Evolutionary conservation across 1,140 invertebrate species (phyloP), one percentile per base, ranked within the genome.

Genomic region (Pentalonia nigronervosa): DNA sequence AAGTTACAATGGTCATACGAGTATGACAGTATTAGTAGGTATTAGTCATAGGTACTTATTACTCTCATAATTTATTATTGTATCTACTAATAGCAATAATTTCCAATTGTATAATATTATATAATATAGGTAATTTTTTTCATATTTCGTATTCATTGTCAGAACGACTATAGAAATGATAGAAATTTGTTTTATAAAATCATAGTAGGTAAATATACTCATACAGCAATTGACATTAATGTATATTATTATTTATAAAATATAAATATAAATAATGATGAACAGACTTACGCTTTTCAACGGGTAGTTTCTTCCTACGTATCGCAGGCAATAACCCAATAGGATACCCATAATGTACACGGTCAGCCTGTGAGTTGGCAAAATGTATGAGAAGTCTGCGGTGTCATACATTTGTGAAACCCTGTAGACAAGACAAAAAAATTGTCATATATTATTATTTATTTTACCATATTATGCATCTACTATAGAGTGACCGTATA

Each of bases 301-400:
- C 4, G 41, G 67, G 81, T 93, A 93, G 36, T 84, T 45, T 60
- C n/a, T 50, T 17, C 91, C 91, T 36, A 84, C 47, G 81, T 83
- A 86, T 25, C 76, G 67, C 56, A 97, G 94, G 36, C 96, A 94
- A 94, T 96, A 97, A 1, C 97, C 97, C 94, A 97, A 94, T 9
- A 95, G 95, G 76, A 97, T 96, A 25, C 97, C 97, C 86, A 97
- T 96, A 34, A 97, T 96, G 94, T 97, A 97, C 90, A 97, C 96
- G 0, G 97, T 97, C 0, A 97, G 95, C 94, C 97, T 95, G 94
- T 97, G 97, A 6, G 96, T 96, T 21, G 97, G 97, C 81, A 97
- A 94, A 91, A 97, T 97, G 94, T 97, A 97, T 0, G 97, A 97
- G 84, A 96, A 96, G 94, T 96, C 96, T 4, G 97, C 97, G 1